Base-by-base conservation (phyloP, 2,113 vertebrate species). In the Alaudala cheleensis region DNA sequence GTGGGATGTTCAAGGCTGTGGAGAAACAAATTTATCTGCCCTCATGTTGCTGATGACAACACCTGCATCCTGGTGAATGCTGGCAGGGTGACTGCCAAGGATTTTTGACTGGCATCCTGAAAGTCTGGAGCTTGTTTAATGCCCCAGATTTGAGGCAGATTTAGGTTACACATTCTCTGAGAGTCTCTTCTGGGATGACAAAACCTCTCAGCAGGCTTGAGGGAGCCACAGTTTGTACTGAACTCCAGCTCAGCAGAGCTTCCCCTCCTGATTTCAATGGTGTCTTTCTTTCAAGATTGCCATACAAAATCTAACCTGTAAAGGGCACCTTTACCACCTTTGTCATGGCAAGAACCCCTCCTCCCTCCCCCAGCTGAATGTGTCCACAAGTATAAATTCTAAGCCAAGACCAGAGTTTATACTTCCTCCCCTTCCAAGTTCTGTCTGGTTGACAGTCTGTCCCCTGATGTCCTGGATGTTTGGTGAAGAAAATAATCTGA, bases 231-330 rank as follows among this genome's bases (percentile, higher is more conserved):
- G 6, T 61, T 90, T 57, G 16, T 49, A 53, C 3, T 19, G 20
- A 86, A 79, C 17, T 69, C 53, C 54, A 92, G 72, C n/a, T 80
- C 73, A 72, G 39, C 71, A 74, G 87, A 96, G 85, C 82, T 88
- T 81, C 89, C 81, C 83, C 87, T 81, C 82, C 85, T 84, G 95
- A 95, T 96, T 97, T 97, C 97, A 96, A 88, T 97, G 96, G 97
- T 97, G 93, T 95, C 92, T 91, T 94, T 67, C 88, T 94, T 96
- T 95, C 73, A 89, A 93, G 91, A 51, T 95, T 95, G 96, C 96
- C 97, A 96, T 95, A 70, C 96, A 96, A 97, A 95, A 92, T 53
- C 81, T 58, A 51, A 18, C 49, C 88, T 81, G 86, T 93, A 77
- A 95, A 88, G 92, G 81, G 15, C 73, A 94, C 62, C 91, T 95